Conservation (phyloP, 1,140 invertebrate genomes). For the Pseudomyrmex gracilis region DNA sequence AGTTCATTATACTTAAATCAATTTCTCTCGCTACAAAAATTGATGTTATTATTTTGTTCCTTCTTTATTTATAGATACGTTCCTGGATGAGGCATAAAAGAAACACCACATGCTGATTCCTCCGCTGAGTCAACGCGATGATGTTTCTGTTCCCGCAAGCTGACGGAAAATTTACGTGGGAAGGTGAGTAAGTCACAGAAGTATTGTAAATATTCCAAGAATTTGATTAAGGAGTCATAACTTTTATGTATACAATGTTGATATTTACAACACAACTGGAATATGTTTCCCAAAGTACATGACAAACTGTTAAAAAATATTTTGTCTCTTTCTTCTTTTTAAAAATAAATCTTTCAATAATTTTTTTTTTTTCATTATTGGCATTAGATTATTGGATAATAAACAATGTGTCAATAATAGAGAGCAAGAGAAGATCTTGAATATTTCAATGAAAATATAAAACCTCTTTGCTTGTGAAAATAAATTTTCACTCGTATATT, state of each 20-base stretch:
- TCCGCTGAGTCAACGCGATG: slow-evolving; percentile 43
- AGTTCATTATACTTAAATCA: not conserved
- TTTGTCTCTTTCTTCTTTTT: not conserved
- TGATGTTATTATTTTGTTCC: slow-evolving; percentile 7
- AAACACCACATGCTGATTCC: slow-evolving; percentile 27
- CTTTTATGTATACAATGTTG: slow-evolving; percentile 10
- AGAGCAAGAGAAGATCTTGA: not conserved
- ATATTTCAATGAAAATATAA: not conserved
- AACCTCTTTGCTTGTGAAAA: not conserved
- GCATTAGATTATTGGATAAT: slow-evolving; percentile 22
- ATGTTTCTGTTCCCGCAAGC: slow-evolving; percentile 41
- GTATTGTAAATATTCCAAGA: slow-evolving; percentile 43
- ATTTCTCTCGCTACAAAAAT: not conserved
- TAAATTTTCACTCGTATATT: not conserved
- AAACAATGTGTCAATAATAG: slow-evolving; percentile 2
- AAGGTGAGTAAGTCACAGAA: slow-evolving; percentile 31
- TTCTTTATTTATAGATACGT: not conserved
- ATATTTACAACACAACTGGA: slow-evolving; percentile 10
- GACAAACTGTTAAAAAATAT: not conserved
- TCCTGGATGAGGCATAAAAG: slow-evolving; percentile 17
- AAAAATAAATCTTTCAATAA: not conserved
- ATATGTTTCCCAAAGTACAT: not conserved
- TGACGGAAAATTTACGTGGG: slow-evolving; percentile 48
- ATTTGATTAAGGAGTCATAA: slow-evolving; percentile 31
- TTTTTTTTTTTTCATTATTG: not conserved